Evolutionary conservation across 2,797 vertebrate genomes (phyloP).

Genomic region (Acridotheres tristis): DNA sequence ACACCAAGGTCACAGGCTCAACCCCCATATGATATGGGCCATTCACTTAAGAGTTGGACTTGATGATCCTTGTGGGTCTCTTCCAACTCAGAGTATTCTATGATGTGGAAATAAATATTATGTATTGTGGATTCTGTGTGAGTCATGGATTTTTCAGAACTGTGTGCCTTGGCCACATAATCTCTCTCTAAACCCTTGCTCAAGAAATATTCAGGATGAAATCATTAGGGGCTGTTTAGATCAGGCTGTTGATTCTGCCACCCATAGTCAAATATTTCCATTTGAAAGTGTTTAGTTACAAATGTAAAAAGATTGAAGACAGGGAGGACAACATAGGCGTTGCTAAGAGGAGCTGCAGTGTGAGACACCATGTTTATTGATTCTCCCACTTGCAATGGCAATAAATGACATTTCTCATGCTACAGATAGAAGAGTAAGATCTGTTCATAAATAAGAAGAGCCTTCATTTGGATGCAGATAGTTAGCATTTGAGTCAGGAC

Average conservation of each 20-base stretch:
- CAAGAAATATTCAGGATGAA: background rate
- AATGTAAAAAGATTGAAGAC: background rate
- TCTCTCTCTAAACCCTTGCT: background rate
- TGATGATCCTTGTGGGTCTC: background rate
- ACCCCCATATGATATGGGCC: too few relatives aligned
- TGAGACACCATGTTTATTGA: conserved; percentile 3
- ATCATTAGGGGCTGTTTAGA: background rate
- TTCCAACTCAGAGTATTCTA: background rate
- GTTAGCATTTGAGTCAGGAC: conserved; percentile 45
- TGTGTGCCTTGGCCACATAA: background rate
- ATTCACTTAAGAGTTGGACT: background rate
- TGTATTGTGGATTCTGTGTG: background rate
- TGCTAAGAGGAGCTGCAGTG: background rate
- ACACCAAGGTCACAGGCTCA: background rate
- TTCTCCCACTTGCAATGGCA: background rate
- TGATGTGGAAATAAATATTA: background rate
- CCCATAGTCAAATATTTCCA: background rate
- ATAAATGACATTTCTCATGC: conserved; percentile 12
- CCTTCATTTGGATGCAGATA: conserved; percentile 30
- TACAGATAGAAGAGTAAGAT: background rate
- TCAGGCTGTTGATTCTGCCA: background rate
- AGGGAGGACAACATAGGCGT: background rate
- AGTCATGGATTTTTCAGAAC: background rate
- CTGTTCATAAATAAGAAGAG: background rate
- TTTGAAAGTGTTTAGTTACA: background rate